Conservation (phyloP, 35 echinoderm and acorn worm genomes). For the Apostichopus japonicus region DNA sequence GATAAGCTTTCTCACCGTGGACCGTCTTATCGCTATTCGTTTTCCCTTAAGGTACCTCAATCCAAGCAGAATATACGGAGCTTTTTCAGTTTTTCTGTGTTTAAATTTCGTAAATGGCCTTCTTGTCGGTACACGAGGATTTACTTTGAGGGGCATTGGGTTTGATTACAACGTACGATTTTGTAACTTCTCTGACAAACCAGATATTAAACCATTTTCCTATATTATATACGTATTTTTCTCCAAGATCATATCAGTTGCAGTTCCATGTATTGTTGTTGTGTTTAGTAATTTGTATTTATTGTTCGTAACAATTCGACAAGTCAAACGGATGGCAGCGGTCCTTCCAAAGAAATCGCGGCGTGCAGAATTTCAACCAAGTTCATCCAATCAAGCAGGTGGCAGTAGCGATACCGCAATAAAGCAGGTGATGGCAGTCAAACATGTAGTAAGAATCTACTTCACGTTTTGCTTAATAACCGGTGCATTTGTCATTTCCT, state of each 20-base stretch:
- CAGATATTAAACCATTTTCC: neutral
- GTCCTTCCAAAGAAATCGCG: neutral
- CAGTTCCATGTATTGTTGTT: neutral
- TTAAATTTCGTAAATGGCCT: neutral
- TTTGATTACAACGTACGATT: neutral
- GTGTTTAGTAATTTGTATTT: neutral
- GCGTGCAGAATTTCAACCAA: too few species aligned
- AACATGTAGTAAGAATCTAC: neutral
- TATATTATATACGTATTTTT: neutral
- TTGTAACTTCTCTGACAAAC: neutral
- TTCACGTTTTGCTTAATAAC: neutral
- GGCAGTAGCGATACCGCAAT: too few species aligned
- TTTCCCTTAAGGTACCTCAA: neutral
- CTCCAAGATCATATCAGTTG: neutral
- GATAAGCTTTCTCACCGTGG: neutral
- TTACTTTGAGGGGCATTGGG: neutral
- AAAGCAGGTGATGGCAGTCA: neutral
- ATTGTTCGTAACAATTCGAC: neutral
- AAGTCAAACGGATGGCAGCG: neutral
- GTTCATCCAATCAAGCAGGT: too few species aligned
- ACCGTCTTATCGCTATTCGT: neutral
- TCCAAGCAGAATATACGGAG: too few species aligned
- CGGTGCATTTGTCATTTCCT: neutral
- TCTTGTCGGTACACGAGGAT: neutral
- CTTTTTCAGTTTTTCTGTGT: too few species aligned